A percentile compares a stretch with the other conserved stretches of the same genome.
phyloP scores from a whole-genome alignment of 2,888 invertebrate genomes.

The Anarsia innoxiella region DNA sequence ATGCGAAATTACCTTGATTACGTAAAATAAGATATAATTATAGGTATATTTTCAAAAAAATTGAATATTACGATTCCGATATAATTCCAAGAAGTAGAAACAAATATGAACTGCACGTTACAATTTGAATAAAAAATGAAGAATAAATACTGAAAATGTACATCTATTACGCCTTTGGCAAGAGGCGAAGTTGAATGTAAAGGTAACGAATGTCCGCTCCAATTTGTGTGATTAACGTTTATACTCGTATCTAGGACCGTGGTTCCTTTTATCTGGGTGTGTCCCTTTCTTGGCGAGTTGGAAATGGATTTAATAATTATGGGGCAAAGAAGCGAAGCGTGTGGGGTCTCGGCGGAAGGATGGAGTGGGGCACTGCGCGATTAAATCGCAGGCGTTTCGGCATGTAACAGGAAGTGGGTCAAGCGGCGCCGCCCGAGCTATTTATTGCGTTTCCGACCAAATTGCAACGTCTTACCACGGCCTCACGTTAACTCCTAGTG shows the following conservation, averaged over 20 bases:
- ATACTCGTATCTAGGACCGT: slow-evolving; percentile 1
- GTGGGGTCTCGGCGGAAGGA: slow-evolving; percentile 61
- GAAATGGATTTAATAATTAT: slow-evolving; percentile 69
- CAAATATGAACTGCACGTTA: neutral
- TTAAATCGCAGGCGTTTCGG: slow-evolving; percentile 72
- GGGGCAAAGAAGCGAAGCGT: slow-evolving; percentile 61
- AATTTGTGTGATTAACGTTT: slow-evolving; percentile 10
- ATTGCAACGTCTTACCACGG: slow-evolving; percentile 51
- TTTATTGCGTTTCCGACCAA: slow-evolving; percentile 68
- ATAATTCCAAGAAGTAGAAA: neutral
- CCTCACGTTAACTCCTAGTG: slow-evolving; percentile 1
- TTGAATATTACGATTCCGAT: neutral
- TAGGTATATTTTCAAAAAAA: neutral
- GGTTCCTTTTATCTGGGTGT: slow-evolving; percentile 26
- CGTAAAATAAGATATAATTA: too few species aligned
- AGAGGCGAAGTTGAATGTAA: slow-evolving; percentile 11
- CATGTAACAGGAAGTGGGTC: slow-evolving; percentile 72
- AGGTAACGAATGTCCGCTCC: slow-evolving; percentile 13
- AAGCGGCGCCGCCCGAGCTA: slow-evolving; percentile 65
- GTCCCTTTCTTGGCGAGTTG: slow-evolving; percentile 49
- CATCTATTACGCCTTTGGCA: slow-evolving; percentile 9
- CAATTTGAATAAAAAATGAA: too few species aligned
- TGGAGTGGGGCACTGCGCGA: slow-evolving; percentile 61
- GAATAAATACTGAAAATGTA: slow-evolving; percentile 7
- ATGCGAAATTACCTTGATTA: too few species aligned